phyloP scores from a whole-genome alignment of 2,888 invertebrate genomes.

The Chesias legatella region DNA sequence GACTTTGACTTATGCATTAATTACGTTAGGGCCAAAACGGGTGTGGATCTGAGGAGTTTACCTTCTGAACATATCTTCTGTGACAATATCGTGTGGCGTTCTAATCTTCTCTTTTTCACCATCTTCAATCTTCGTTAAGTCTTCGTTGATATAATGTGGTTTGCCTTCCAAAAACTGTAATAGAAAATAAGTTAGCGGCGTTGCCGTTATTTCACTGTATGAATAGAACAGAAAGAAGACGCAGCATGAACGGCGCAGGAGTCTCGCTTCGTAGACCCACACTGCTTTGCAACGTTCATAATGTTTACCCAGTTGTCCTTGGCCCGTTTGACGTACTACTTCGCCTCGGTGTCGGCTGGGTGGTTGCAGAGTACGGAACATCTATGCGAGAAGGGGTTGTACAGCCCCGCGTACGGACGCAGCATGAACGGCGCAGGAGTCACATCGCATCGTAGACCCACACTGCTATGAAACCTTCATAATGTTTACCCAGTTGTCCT shows the following conservation, averaged over 20 bases:
- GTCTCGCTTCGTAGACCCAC: not conserved
- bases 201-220: no score
- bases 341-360: no score
- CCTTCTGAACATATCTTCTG: slow-evolving; percentile 87
- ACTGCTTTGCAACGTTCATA: not conserved
- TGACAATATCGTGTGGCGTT: slow-evolving; percentile 83
- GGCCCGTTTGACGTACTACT: slow-evolving; percentile 76
- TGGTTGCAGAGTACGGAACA: no score
- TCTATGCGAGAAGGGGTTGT: no score
- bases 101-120: slow-evolving; percentile 63
- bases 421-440: no score
- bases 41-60: slow-evolving; percentile 29
- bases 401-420: no score
- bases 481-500: slow-evolving; percentile 83
- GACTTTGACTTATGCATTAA: no score
- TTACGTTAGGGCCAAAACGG: no score
- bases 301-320: slow-evolving; percentile 84
- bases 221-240: no score
- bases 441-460: not conserved
- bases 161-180: slow-evolving; percentile 61
- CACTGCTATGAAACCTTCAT: not conserved
- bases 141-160: slow-evolving; percentile 52
- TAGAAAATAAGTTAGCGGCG: slow-evolving; percentile 1
- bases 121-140: slow-evolving; percentile 61
- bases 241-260: no score